A percentile compares a stretch with the other conserved stretches of the same genome.
Conservation (phyloP, 2,113 vertebrate species). For the Pteropus alecto region DNA sequence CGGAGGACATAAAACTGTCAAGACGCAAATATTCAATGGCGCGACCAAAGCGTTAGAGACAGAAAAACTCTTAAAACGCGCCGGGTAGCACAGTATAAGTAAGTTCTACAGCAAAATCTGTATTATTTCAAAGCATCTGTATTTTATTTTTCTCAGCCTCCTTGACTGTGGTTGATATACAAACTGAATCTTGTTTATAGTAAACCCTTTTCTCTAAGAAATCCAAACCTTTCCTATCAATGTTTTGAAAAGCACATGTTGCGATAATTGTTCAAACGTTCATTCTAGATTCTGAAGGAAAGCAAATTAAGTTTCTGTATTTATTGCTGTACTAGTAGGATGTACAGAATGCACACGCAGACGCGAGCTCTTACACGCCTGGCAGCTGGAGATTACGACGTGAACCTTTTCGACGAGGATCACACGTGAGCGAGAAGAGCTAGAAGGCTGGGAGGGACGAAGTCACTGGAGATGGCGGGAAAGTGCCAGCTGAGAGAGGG, state of each 20-base stretch:
- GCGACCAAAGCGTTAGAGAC: neutral
- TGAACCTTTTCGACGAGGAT: neutral
- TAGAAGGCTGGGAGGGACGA: no score
- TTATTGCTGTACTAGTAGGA: neutral
- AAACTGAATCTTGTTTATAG: neutral
- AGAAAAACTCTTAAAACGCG: neutral
- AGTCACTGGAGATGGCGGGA: neutral
- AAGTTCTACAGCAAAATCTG: neutral
- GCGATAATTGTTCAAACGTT: neutral
- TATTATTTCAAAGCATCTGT: neutral
- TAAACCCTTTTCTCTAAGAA: neutral
- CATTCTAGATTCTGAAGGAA: neutral
- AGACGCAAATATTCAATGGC: neutral
- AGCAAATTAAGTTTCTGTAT: neutral
- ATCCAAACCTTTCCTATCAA: neutral
- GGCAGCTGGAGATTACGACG: neutral
- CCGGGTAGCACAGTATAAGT: neutral
- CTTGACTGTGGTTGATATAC: neutral
- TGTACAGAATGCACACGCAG: neutral
- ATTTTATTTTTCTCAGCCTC: neutral
- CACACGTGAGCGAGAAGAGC: no score
- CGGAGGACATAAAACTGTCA: neutral
- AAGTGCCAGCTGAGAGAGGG: neutral
- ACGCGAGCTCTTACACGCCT: neutral
- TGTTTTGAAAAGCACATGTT: neutral